Evolutionary conservation across 2,888 invertebrate species (phyloP).

Genomic region (Stenichneumon culpator): DNA sequence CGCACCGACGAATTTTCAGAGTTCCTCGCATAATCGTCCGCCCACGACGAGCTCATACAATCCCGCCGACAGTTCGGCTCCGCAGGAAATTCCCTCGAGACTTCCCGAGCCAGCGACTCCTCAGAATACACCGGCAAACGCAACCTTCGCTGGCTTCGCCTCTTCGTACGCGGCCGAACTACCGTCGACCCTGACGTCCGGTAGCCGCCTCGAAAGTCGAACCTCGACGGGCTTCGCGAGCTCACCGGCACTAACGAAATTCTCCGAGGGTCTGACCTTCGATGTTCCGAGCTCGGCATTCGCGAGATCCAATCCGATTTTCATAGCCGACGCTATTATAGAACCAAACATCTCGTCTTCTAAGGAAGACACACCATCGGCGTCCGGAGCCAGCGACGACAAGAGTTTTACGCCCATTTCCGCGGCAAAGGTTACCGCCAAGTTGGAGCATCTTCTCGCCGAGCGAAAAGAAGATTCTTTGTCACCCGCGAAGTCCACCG

Average conservation of each 20-base stretch:
- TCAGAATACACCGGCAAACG: slow-evolving; percentile 82
- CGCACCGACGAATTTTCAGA: slow-evolving; percentile 12
- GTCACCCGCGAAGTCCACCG: slow-evolving; percentile 7
- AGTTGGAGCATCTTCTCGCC: slow-evolving; percentile 79
- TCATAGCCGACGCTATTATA: slow-evolving; percentile 46
- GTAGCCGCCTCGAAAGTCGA: slow-evolving; percentile 10
- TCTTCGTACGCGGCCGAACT: slow-evolving; percentile 61
- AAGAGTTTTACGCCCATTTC: slow-evolving; percentile 77
- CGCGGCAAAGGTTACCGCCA: slow-evolving; percentile 80
- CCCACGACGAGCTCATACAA: slow-evolving; percentile 18
- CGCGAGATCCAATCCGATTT: slow-evolving; percentile 27
- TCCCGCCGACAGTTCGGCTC: slow-evolving; percentile 51
- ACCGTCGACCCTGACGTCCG: slow-evolving; percentile 25
- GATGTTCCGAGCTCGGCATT: slow-evolving; percentile 50
- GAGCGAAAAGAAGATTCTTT: slow-evolving; percentile 75
- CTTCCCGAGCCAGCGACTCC: slow-evolving; percentile 80
- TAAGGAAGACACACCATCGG: slow-evolving; percentile 48
- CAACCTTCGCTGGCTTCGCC: slow-evolving; percentile 75
- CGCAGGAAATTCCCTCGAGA: slow-evolving; percentile 77
- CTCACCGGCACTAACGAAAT: slow-evolving; percentile 39
- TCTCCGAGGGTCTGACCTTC: slow-evolving; percentile 50
- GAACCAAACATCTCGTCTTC: slow-evolving; percentile 45
- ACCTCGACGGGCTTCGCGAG: slow-evolving; percentile 19
- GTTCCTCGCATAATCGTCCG: slow-evolving; percentile 24
- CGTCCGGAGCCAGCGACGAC: slow-evolving; percentile 48